Conservation (phyloP, 2,113 vertebrate genomes). For the Mixornis gularis region DNA sequence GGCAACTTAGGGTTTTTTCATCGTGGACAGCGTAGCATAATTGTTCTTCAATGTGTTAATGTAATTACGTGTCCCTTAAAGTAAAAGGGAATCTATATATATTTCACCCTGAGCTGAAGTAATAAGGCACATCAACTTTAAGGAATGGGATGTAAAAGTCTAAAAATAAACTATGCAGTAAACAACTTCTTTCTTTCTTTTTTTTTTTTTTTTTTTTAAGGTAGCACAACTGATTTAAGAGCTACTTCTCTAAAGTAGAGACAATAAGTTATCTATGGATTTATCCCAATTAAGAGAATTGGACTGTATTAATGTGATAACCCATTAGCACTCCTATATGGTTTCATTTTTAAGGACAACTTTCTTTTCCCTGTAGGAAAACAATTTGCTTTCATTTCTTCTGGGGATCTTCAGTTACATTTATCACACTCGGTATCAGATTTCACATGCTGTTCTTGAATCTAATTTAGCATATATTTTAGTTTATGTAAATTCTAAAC, state of each 20-base stretch:
- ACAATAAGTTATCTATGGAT: not conserved
- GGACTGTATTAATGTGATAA: not conserved
- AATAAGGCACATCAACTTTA: not conserved
- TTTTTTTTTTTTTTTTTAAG: not conserved
- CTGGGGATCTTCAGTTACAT: not conserved
- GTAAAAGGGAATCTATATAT: not conserved
- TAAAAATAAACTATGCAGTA: not conserved
- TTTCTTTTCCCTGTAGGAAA: not conserved
- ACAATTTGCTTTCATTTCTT: not conserved
- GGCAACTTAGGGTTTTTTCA: not conserved
- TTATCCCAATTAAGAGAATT: not conserved
- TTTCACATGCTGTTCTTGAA: not conserved
- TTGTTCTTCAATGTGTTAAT: not conserved
- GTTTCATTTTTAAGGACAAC: not conserved
- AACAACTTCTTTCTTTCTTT: not conserved
- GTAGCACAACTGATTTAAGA: not conserved
- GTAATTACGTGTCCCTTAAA: not conserved
- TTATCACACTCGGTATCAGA: not conserved
- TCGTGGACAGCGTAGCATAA: not conserved
- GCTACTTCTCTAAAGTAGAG: not conserved
- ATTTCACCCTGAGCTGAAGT: not conserved
- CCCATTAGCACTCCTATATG: not conserved
- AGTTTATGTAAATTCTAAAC: not conserved
- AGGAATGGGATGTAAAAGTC: not conserved
- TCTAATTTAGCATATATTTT: not conserved